These are phyloP conservation scores for Peromyscus leucopus DNA, from an alignment of 2,113 vertebrate species.

Conservation along the genomic window DNA sequence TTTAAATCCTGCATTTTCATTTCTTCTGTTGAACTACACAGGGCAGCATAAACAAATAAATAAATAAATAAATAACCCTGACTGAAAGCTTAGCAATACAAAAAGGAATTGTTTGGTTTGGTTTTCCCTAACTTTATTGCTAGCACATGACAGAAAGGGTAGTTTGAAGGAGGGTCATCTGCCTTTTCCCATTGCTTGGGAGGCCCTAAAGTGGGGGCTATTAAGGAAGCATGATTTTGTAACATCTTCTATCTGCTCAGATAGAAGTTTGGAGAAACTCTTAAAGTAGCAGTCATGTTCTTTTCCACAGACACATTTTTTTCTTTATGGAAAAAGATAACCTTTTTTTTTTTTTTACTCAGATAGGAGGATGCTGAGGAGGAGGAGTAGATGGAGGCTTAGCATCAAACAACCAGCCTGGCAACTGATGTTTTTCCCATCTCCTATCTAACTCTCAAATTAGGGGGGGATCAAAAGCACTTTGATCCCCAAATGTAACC, in stretches of 20 bases:
- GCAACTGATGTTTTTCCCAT: not conserved
- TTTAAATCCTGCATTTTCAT: not conserved
- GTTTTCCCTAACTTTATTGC: not conserved
- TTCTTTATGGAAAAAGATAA: slow-evolving; percentile 34
- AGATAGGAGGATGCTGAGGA: not conserved
- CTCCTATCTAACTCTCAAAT: not conserved
- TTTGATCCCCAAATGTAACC: not conserved
- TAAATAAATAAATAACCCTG: not conserved
- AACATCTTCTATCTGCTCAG: not conserved
- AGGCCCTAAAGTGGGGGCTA: not conserved
- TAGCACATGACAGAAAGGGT: not conserved
- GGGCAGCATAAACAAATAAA: not conserved
- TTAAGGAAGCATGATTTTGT: slow-evolving; percentile 14
- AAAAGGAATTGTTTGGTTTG: not conserved
- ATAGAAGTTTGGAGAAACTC: not conserved
- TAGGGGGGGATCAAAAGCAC: not conserved
- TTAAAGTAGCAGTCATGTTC: not conserved
- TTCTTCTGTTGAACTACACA: not conserved
- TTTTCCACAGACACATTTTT: not conserved
- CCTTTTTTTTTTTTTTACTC: not conserved
- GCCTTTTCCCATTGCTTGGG: not conserved
- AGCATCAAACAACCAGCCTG: not conserved
- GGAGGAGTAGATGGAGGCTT: not conserved
- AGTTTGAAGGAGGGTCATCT: not conserved
- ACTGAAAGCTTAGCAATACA: not conserved